Base-by-base conservation (phyloP, 1,140 invertebrate species). In the Oncopodura yosiiana region DNA sequence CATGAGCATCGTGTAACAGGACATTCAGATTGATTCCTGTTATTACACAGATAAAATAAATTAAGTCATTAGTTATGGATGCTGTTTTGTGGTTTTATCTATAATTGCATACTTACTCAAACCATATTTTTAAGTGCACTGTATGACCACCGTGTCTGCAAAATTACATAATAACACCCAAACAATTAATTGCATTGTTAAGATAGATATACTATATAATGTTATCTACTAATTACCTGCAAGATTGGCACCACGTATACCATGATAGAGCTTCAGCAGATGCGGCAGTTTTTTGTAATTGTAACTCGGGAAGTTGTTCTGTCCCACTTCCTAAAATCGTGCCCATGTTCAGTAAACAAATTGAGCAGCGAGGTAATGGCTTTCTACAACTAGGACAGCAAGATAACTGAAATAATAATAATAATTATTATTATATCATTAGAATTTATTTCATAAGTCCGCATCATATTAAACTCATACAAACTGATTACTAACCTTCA, bases 161-260 rank as follows among this genome's bases (percentile, higher is more conserved):
- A n/a, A 34, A 89, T 36, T 9, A 34, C 8, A 34, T 8, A 34
- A 34, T 8, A 9, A 34, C 32, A 34, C n/a, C n/a, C 8, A 34
- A 8, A n/a, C 32, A 34, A 34, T 34, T n/a, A 34, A 8, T 8
- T 9, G n/a, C 32, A 8, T 34, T 34, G 32, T 9, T 8, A 34
- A n/a, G n/a, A 34, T n/a, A n/a, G n/a, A n/a, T 9, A 34, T 9
- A 34, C n/a, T n/a, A 34, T 34, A 9, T 34, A 34, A n/a, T n/a
- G n/a, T n/a, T n/a, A n/a, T n/a, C n/a, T n/a, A n/a, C n/a, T n/a
- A n/a, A n/a, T n/a, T 97, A 93, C 19, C 55, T 77, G 72, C 93
- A 97, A 3, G 84, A 84, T 72, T 94, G 90, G 71, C 94, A 98
- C 93, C 93, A 98, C 12, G 89, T 89, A 69, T 96, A 95, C 93